Evolutionary conservation across 2,113 vertebrate genomes (phyloP).

Genomic region (Lota lota): DNA sequence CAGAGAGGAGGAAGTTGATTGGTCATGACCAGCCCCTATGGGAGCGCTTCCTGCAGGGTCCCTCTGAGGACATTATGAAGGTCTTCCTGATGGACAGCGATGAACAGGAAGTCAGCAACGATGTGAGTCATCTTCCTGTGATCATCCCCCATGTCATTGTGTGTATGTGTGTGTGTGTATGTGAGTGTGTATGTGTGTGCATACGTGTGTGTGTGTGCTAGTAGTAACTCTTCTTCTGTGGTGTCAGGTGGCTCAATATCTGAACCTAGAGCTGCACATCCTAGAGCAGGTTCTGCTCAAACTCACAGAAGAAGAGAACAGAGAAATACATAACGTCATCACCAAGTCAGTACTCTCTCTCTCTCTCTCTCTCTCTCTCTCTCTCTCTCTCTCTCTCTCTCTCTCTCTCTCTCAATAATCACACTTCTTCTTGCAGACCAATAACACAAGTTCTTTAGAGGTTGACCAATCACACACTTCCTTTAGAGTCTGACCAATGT

Average conservation of each 20-base stretch:
- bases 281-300: slow-evolving; percentile 82
- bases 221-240: background rate
- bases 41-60: slow-evolving; percentile 88
- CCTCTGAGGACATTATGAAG: slow-evolving; percentile 82
- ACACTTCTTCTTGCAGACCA: no score
- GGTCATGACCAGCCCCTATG: slow-evolving; percentile 81
- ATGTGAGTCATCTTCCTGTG: slow-evolving; percentile 71
- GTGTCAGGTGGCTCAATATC: slow-evolving; percentile 87
- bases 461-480: no score
- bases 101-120: slow-evolving; percentile 86
- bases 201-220: no score
- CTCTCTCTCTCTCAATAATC: background rate
- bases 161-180: no score
- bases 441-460: no score
- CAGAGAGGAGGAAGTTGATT: slow-evolving; percentile 85
- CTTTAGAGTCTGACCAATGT: no score
- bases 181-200: no score
- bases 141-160: background rate
- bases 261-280: slow-evolving; percentile 84
- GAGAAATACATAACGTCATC: slow-evolving; percentile 75
- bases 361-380: background rate
- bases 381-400: background rate
- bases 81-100: slow-evolving; percentile 91
- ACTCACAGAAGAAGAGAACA: slow-evolving; percentile 81
- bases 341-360: slow-evolving; percentile 71